Evolutionary conservation across 2,888 invertebrate genomes (phyloP).

Genomic region (Tinea semifulvella): DNA sequence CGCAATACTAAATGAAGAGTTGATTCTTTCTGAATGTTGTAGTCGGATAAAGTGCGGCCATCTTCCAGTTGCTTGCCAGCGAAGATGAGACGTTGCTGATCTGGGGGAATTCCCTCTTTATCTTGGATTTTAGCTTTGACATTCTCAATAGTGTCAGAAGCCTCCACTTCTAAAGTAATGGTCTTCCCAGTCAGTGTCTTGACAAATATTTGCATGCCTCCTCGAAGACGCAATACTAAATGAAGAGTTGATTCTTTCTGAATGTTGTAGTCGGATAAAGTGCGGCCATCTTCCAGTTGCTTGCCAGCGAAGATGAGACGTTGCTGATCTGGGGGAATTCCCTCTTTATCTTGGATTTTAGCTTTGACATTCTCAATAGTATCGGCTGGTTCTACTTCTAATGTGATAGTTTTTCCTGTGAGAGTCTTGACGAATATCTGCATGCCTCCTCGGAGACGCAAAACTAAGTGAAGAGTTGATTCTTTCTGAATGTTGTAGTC

Average conservation of each 20-base stretch:
- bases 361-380: constrained; percentile 46
- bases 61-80: constrained; percentile 44
- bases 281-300: constrained; percentile 42
- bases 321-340: constrained; percentile 45
- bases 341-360: constrained; percentile 46
- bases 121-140: constrained; percentile 51
- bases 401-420: constrained; percentile 40
- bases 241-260: constrained; percentile 43
- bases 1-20: constrained; percentile 38
- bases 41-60: constrained; percentile 40
- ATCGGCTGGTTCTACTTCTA: constrained; percentile 41
- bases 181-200: constrained; percentile 43
- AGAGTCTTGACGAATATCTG: constrained; percentile 45
- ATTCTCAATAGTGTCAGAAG: constrained; percentile 49
- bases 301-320: constrained; percentile 42
- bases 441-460: constrained; percentile 43
- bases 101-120: constrained; percentile 45
- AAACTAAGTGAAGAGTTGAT: constrained; percentile 36
- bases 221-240: constrained; percentile 37
- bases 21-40: constrained; percentile 43
- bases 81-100: constrained; percentile 43
- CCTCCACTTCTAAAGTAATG: constrained; percentile 39
- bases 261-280: constrained; percentile 42
- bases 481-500: constrained; percentile 47
- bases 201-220: constrained; percentile 46